Conservation (phyloP, 1,140 invertebrate genomes). For the Danaus melanippus region DNA sequence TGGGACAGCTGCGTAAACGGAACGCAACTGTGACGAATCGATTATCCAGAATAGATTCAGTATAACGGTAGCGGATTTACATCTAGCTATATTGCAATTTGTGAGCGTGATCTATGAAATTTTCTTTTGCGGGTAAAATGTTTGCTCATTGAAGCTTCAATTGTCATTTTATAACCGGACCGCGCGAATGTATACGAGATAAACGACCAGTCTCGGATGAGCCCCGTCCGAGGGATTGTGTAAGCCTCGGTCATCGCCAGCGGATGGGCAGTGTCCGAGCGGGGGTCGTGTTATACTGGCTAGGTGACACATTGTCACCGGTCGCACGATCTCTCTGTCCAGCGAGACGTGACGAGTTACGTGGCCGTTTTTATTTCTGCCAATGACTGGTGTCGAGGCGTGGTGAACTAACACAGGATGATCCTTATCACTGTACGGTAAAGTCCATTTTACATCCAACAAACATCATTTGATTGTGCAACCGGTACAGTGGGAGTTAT, state of each 20-base stretch:
- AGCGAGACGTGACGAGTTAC: conserved; percentile 66
- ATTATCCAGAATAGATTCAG: conserved; percentile 61
- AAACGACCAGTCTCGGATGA: conserved; percentile 34
- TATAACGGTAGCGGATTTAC: conserved; percentile 66
- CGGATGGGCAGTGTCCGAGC: conserved; percentile 23
- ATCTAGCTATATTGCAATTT: conserved; percentile 61
- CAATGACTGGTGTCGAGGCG: conserved; percentile 68
- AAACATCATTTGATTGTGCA: conserved; percentile 36
- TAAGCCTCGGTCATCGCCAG: neutral
- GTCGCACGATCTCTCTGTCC: conserved; percentile 66
- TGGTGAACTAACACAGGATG: conserved; percentile 36
- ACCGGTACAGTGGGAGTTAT: conserved; percentile 64
- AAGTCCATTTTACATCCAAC: conserved; percentile 29
- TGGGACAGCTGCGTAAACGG: conserved; percentile 60
- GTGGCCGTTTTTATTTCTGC: conserved; percentile 71
- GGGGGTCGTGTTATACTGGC: conserved; percentile 34
- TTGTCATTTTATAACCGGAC: conserved; percentile 64
- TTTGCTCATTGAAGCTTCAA: conserved; percentile 61
- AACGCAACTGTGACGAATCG: conserved; percentile 60
- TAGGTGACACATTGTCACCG: conserved; percentile 62
- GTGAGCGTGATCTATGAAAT: conserved; percentile 62
- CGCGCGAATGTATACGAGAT: conserved; percentile 38
- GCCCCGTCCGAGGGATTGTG: conserved; percentile 22
- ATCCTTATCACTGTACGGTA: conserved; percentile 34
- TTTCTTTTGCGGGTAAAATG: conserved; percentile 55